Base-by-base conservation (phyloP, 2,797 vertebrate species). In the Ibycter americanus region DNA sequence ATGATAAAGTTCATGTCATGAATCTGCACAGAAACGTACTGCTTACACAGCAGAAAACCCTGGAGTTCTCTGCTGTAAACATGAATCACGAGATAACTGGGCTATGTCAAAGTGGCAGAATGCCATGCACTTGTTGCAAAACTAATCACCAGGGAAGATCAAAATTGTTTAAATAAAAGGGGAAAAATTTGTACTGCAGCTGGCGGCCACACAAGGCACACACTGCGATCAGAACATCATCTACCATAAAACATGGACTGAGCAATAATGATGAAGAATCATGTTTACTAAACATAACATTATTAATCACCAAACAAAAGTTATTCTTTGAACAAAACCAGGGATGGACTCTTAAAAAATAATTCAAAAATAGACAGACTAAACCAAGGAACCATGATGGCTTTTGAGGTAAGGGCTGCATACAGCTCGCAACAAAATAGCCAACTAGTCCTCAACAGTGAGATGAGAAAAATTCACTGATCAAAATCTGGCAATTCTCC, bases 161-260 rank as follows among this genome's bases (percentile, higher is more conserved):
- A 91, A 91, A 88, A 87, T 22, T 59, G 11, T 76, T 84, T 65
- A 72, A 93, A 90, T 67, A 84, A 81, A 84, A 91, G 73, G 23
- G 42, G 56, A 47, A 65, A 89, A 79, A 51, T 8, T 47, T 83
- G 40, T 58, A 68, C 27, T 80, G 76, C 36, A 83, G 44, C 79
- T 83, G 61, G n/a, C n/a, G 86, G 65, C 40, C 73, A 86, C 56
- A 68, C 6, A n/a, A 52, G 51, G 51, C 36, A 87, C 56, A n/a
- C 8, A 42, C 61, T 91, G 72, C 51, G 84, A 63, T 0, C 67
- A 42, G 47, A 89, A 83, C n/a, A 83, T 56, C 51, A 42, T 21
- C 70, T 76, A 55, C 22, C 38, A 63, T 49, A 77, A 85, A 85
- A 31, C 12, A 74, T 0, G 2, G 56, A 34, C 31, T 1, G 1